Conservation (phyloP, 2,888 invertebrate species). For the Leucozona laternaria region DNA sequence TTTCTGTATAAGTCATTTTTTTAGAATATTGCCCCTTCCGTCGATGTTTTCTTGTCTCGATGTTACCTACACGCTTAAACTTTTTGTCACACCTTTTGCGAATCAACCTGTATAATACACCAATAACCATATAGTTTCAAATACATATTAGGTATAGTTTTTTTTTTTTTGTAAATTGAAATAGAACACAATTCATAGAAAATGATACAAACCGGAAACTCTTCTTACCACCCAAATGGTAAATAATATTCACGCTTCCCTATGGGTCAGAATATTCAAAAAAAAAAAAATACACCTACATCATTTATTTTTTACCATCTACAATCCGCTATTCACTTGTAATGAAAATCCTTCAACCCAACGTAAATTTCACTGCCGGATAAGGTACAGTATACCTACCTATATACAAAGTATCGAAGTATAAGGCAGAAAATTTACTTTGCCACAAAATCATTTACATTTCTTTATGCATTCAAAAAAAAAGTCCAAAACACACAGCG, state of each 20-base stretch:
- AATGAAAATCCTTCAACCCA: constrained; percentile 53
- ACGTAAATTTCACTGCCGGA: constrained; percentile 58
- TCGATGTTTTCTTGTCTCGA: too few relatives aligned
- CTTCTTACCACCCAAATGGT: not conserved
- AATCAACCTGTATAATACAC: too few relatives aligned
- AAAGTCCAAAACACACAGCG: constrained; percentile 49
- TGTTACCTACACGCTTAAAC: too few relatives aligned
- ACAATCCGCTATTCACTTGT: constrained; percentile 42
- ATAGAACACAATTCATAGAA: too few relatives aligned
- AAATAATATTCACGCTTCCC: not conserved
- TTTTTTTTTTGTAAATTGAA: too few relatives aligned
- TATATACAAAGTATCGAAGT: not conserved
- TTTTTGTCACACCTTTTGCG: too few relatives aligned
- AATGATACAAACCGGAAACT: not conserved
- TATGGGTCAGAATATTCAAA: not conserved
- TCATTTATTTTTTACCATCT: constrained; percentile 12
- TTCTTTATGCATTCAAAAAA: constrained; percentile 33
- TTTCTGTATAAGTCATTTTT: too few relatives aligned
- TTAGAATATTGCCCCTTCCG: too few relatives aligned
- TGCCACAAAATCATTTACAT: constrained; percentile 69
- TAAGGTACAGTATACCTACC: constrained; percentile 7
- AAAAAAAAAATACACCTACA: not conserved
- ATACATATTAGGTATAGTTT: too few relatives aligned
- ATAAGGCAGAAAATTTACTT: constrained; percentile 52
- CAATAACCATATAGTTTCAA: too few relatives aligned